Conservation (phyloP, 2,888 invertebrate species). For the Rotaria magnacalcarata region DNA sequence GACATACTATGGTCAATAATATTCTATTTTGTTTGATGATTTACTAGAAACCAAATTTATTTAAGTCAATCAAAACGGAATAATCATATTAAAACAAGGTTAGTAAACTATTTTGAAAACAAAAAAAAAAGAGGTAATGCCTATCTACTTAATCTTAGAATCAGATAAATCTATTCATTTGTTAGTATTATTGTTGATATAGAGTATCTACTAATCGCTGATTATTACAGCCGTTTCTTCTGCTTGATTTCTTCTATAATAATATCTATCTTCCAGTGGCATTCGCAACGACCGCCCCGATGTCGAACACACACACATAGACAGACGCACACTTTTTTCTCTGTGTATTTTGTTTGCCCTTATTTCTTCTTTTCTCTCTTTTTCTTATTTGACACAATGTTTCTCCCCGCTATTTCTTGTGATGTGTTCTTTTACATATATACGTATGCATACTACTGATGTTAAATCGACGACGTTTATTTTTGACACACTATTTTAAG, state of each 20-base stretch:
- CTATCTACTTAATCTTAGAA: neutral
- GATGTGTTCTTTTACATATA: neutral
- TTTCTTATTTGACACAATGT: neutral
- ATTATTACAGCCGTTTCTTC: neutral
- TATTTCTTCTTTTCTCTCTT: neutral
- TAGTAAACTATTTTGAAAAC: neutral
- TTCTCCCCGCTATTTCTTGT: neutral
- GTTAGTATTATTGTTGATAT: neutral
- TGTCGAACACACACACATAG: neutral
- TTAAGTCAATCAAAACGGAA: neutral
- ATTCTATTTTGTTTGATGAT: neutral
- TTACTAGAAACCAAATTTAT: neutral
- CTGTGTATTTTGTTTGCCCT: neutral
- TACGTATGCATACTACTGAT: neutral
- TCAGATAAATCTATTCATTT: neutral
- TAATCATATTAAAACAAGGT: neutral
- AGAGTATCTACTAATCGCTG: neutral
- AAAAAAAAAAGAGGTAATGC: neutral
- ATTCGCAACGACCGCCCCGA: neutral
- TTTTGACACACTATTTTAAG: constrained; percentile 1
- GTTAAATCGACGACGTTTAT: neutral
- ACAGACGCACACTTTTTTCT: neutral
- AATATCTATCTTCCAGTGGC: neutral
- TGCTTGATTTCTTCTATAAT: constrained; percentile 5
- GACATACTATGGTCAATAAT: neutral